Evolutionary conservation across 1,140 invertebrate species (phyloP).

Genomic region (Meloidogyne floridensis): DNA sequence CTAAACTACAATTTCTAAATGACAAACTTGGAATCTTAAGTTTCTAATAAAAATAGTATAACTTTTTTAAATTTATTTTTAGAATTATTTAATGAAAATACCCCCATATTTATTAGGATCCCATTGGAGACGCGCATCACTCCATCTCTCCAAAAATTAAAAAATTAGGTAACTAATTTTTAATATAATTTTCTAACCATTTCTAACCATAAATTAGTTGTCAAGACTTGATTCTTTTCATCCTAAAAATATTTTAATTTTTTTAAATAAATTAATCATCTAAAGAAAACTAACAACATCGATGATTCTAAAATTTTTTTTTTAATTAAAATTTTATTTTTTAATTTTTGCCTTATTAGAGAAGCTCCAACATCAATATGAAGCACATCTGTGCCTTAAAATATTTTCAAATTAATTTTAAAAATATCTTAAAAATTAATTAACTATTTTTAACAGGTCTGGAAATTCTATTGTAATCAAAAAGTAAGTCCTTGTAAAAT

Average conservation of each 20-base stretch:
- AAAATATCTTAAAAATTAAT: constrained; percentile 4
- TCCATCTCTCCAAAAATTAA: constrained; percentile 77
- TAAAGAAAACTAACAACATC: constrained; percentile 55
- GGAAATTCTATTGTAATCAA: constrained; percentile 64
- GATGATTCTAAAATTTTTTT: constrained; percentile 52
- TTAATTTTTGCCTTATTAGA: constrained; percentile 46
- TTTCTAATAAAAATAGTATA: too few relatives aligned
- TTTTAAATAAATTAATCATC: background rate
- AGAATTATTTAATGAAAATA: background rate
- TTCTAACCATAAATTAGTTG: constrained; percentile 91
- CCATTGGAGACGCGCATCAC: constrained; percentile 90
- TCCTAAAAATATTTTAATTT: constrained; percentile 72
- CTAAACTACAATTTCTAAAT: too few relatives aligned
- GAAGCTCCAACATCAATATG: constrained; percentile 63
- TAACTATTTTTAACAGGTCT: constrained; percentile 57
- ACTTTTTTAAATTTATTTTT: background rate
- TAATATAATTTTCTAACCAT: constrained; percentile 77
- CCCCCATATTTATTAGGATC: constrained; percentile 81
- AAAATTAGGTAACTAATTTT: too few relatives aligned
- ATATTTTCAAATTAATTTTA: constrained; percentile 7
- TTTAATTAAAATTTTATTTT: background rate
- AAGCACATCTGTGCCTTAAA: constrained; percentile 60
- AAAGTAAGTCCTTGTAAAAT: constrained; percentile 55
- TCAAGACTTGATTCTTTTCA: constrained; percentile 91
- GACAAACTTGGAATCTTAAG: too few relatives aligned